These are phyloP conservation scores for Helostoma temminkii DNA, from an alignment of 2,797 vertebrate genomes.

Conservation along the genomic window DNA sequence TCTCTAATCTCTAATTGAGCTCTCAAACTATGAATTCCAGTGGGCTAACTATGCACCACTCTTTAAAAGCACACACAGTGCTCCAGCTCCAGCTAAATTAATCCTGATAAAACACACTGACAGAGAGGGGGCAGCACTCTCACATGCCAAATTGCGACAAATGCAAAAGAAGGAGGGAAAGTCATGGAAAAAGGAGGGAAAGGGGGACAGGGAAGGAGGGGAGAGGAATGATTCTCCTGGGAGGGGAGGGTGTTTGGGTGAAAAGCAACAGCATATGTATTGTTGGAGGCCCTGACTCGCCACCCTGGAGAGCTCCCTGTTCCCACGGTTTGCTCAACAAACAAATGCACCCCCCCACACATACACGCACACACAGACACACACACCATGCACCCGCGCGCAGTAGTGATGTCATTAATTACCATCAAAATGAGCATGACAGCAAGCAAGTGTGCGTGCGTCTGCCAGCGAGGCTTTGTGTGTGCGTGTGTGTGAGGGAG, in stretches of 20 bases:
- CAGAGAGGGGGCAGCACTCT: slow-evolving; percentile 79
- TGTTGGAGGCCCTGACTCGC: slow-evolving; percentile 87
- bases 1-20: no score
- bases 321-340: slow-evolving; percentile 88
- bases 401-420: slow-evolving; percentile 90
- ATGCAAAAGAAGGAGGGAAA: slow-evolving; percentile 58
- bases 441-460: slow-evolving; percentile 82
- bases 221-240: slow-evolving; percentile 77
- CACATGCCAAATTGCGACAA: slow-evolving; percentile 58
- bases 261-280: slow-evolving; percentile 87
- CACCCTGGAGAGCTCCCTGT: slow-evolving; percentile 86
- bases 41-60: neutral
- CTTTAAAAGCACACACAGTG: neutral
- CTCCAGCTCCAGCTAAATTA: slow-evolving; percentile 1
- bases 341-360: slow-evolving; percentile 78
- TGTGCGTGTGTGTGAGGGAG: slow-evolving; percentile 56
- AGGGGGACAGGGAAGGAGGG: slow-evolving; percentile 54
- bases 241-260: slow-evolving; percentile 85
- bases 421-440: slow-evolving; percentile 88
- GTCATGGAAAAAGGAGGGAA: slow-evolving; percentile 64
- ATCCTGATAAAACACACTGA: slow-evolving; percentile 48
- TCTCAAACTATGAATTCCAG: neutral
- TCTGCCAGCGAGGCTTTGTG: slow-evolving; percentile 70
- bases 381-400: slow-evolving; percentile 68
- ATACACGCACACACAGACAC: slow-evolving; percentile 54